Base-by-base conservation (phyloP, 2,888 invertebrate genomes). In the Taenaris catops region DNA sequence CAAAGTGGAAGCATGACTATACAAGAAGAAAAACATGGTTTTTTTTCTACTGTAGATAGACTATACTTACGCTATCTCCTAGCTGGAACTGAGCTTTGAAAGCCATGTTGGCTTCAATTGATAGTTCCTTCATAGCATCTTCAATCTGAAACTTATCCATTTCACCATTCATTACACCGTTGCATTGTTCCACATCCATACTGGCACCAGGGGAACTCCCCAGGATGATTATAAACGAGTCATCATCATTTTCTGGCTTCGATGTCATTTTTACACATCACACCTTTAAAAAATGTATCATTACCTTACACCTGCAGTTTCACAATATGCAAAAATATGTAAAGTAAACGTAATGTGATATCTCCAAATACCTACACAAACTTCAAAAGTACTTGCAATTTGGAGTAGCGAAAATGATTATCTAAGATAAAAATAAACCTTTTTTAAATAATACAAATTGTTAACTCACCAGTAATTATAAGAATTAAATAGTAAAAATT, bases 221-320 rank as follows among this genome's bases (percentile, higher is more conserved):
- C 7, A 87, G 67, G 18, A 53, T 36, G 39, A 87, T 78, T 18
- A 87, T 84, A 48, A 86, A 86, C 0, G 87, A 87, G 17, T 87
- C 87, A 19, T 87, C 87, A 25, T 83, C 84, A 47, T 55, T 61
- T 32, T 74, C 70, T 8, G 49, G 34, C 28, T 54, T 62, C 18
- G 62, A 43, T 35, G 69, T 51, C 83, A 81, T 80, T 41, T 38
- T 66, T 37, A 25, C 27, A 8, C 49, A 46, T 46, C 14, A 38
- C 41, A 28, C 21, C 45, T 47, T n/a, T n/a, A n/a, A n/a, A 26
- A 5, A 41, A 37, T 14, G 4, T 14, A 14, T 3, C 2, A 14
- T 14, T 14, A 14, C n/a, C n/a, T n/a, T n/a, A n/a, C n/a, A n/a
- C n/a, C n/a, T n/a, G n/a, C n/a, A n/a, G n/a, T n/a, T n/a, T n/a